Evolutionary conservation across 2,888 invertebrate genomes (phyloP).

Genomic region (Epistrophe eligans): DNA sequence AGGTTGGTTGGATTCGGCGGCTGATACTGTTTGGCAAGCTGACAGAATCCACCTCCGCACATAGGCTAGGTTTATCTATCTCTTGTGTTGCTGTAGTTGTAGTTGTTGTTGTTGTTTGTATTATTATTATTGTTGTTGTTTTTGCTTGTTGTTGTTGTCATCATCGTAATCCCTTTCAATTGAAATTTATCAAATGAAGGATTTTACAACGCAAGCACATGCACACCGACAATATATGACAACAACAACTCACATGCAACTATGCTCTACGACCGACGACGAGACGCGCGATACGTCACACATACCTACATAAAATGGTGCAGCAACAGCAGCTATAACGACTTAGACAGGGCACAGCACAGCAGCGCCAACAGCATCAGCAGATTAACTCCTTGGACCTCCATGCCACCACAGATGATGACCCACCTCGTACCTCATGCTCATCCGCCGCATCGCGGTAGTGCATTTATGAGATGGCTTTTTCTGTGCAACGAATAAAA

Average conservation of each 20-base stretch:
- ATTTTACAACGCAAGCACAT: constrained; percentile 66
- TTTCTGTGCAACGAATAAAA: constrained; percentile 38
- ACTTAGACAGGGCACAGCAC: constrained; percentile 51
- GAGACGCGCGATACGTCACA: not conserved
- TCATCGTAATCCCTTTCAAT: constrained; percentile 70
- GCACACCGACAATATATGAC: constrained; percentile 9
- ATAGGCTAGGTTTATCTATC: constrained; percentile 12
- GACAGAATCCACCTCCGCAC: constrained; percentile 72
- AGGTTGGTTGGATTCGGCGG: constrained; percentile 69
- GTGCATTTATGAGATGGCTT: constrained; percentile 43
- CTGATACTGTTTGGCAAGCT: constrained; percentile 70
- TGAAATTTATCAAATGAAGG: constrained; percentile 72
- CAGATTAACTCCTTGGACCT: constrained; percentile 75
- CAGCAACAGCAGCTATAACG: constrained; percentile 21
- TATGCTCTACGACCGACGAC: not conserved
- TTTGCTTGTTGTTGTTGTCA: constrained; percentile 69
- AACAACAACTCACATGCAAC: not conserved
- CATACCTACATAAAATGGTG: constrained; percentile 17
- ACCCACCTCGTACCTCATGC: constrained; percentile 48
- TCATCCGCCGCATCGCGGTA: constrained; percentile 17
- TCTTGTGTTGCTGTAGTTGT: constrained; percentile 10
- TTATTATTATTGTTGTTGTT: constrained; percentile 34
- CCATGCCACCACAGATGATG: constrained; percentile 57
- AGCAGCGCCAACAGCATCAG: constrained; percentile 74
- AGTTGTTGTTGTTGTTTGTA: too few species aligned